These are phyloP conservation scores for Porites cylindrica DNA, from an alignment of 92 coral and sea anemone genomes.

Conservation along the genomic window DNA sequence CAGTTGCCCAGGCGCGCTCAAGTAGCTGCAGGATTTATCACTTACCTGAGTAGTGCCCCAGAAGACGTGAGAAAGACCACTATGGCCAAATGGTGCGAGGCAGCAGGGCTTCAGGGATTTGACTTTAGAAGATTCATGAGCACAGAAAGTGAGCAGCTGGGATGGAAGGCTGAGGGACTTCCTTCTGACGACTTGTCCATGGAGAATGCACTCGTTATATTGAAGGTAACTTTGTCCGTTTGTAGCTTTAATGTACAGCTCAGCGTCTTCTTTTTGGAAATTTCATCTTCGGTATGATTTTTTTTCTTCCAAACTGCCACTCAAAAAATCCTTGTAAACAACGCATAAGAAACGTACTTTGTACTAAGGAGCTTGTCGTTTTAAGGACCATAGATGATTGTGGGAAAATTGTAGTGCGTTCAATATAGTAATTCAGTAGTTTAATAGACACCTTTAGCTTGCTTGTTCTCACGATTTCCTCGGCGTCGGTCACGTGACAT, in stretches of 20 bases:
- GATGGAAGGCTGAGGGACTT: slow-evolving; percentile 98
- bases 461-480: rapidly evolving
- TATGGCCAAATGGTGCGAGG: slow-evolving; percentile 95
- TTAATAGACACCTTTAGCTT: too few species aligned
- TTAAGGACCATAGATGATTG: too few species aligned
- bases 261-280: too few species aligned
- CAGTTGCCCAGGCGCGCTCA: slow-evolving; percentile 97
- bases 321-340: too few species aligned
- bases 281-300: too few species aligned
- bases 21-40: slow-evolving; percentile 97
- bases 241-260: background rate
- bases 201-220: slow-evolving; percentile 97
- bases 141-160: slow-evolving; percentile 98
- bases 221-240: slow-evolving; percentile 72
- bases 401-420: too few species aligned
- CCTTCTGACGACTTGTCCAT: slow-evolving; percentile 99
- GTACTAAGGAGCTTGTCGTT: too few species aligned
- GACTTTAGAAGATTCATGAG: slow-evolving; percentile 99
- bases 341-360: too few species aligned
- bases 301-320: too few species aligned
- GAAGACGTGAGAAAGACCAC: slow-evolving; percentile 94
- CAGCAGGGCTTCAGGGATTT: slow-evolving; percentile 90
- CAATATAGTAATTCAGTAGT: too few species aligned
- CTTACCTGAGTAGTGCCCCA: slow-evolving; percentile 97
- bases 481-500: too few species aligned